These are phyloP conservation scores for Cantharis rustica DNA, from an alignment of 2,888 invertebrate species.

Conservation along the genomic window DNA sequence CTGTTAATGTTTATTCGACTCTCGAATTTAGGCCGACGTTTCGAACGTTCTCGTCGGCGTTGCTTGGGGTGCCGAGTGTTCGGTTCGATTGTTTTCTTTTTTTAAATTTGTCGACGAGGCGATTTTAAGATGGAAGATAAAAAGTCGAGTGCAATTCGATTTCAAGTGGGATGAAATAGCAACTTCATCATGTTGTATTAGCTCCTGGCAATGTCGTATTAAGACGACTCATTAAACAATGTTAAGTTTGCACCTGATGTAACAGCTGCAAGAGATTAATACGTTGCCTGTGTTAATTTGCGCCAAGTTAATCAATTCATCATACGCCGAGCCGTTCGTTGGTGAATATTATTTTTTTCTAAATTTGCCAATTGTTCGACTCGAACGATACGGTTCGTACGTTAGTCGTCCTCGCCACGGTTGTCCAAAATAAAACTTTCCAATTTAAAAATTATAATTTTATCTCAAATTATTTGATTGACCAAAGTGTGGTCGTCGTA, in stretches of 20 bases:
- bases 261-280: slow-evolving; percentile 24
- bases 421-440: neutral
- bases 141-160: neutral
- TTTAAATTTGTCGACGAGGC: neutral
- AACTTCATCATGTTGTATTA: neutral
- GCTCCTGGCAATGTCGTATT: slow-evolving; percentile 4
- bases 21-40: neutral
- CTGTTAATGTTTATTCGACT: neutral
- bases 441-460: slow-evolving; percentile 6
- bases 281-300: slow-evolving; percentile 13
- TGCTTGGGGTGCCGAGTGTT: neutral
- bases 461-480: neutral
- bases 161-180: neutral
- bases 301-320: slow-evolving; percentile 22
- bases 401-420: neutral
- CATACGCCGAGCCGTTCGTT: slow-evolving; percentile 20
- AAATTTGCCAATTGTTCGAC: slow-evolving; percentile 18
- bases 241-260: slow-evolving; percentile 21
- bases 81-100: neutral
- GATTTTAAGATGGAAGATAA: neutral
- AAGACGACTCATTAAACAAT: slow-evolving; percentile 17
- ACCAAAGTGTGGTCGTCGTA: neutral
- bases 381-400: neutral
- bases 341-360: slow-evolving; percentile 14
- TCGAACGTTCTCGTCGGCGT: neutral